Evolutionary conservation across 2,888 invertebrate genomes (phyloP), one percentile per base, ranked within the genome.

Genomic region (Gnatocerus cornutus): DNA sequence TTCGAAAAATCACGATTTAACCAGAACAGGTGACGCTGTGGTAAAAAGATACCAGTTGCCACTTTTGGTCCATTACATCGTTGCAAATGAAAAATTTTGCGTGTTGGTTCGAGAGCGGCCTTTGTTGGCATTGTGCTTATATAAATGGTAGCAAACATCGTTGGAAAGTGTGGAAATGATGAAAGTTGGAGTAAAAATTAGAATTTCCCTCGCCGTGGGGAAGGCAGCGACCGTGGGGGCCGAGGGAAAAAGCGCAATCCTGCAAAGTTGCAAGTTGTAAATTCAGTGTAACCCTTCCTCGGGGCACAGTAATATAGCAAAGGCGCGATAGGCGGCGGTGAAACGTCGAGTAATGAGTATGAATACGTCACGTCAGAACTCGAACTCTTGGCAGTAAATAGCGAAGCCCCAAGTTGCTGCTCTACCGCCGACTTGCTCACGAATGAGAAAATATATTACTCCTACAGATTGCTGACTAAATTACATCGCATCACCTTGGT

Each of bases 271-370:
- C 80, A 80, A 74, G 81, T 77, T 79, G 81, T 81, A 81, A 82
- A 82, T 82, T 80, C 75, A 73, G 75, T 66, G 75, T 74, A 80
- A 81, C 81, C 80, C 81, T 79, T 80, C 78, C 79, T 79, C 74
- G 74, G 80, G 79, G 81, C 78, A 75, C 74, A 73, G 77, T 79
- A 78, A 78, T 77, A 79, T 79, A 52, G 66, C 58, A 59, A 53
- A 55, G 68, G 74, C 74, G 76, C 78, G 76, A 76, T 77, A 76
- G 77, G 77, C 76, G 78, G 81, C 79, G 82, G 81, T 81, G 83
- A 83, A 82, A 81, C 80, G 80, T 80, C 80, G 81, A 82, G 81
- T 83, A 83, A 83, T 83, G 81, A 83, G 80, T 80, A 81, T 80
- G 82, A 82, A 83, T 83, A 83, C 81, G 81, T 83, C 82, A 83